These are phyloP conservation scores for Hypolimnas misippus DNA, from an alignment of 2,888 invertebrate genomes.

Conservation along the genomic window DNA sequence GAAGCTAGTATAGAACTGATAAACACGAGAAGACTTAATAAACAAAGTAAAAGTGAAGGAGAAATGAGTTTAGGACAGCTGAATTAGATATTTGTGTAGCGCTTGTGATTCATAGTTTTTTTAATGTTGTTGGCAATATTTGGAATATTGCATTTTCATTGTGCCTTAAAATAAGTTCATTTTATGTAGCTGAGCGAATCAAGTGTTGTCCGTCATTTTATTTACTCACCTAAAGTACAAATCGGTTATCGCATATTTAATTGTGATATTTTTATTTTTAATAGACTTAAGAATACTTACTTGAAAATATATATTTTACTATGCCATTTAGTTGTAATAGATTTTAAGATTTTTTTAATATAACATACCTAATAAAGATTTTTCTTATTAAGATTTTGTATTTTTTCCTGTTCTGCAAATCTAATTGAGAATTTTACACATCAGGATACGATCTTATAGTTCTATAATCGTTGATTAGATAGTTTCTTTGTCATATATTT, in stretches of 20 bases:
- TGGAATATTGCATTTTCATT: constrained; percentile 14
- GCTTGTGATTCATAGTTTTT: constrained; percentile 14
- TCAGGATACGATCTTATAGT: no score
- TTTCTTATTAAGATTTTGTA: constrained; percentile 27
- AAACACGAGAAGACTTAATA: constrained; percentile 46
- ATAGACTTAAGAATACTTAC: constrained; percentile 43
- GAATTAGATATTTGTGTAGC: constrained; percentile 10
- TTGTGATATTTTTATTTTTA: constrained; percentile 54
- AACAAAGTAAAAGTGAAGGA: constrained; percentile 57
- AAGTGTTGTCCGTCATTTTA: constrained; percentile 42
- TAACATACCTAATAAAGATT: constrained; percentile 57
- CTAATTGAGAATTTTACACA: background rate
- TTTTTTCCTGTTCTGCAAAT: background rate
- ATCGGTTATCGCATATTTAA: constrained; percentile 60
- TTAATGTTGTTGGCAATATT: constrained; percentile 17
- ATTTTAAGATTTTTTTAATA: constrained; percentile 43
- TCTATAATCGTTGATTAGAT: no score
- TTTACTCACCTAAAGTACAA: constrained; percentile 71
- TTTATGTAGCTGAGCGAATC: constrained; percentile 34
- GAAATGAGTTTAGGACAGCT: constrained; percentile 58
- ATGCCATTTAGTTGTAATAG: constrained; percentile 30
- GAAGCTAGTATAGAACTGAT: constrained; percentile 62
- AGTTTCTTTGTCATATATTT: no score
- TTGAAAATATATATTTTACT: constrained; percentile 33
- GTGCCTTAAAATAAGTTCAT: constrained; percentile 28